These are phyloP conservation scores for Troides oblongomaculatus DNA, from an alignment of 2,888 invertebrate genomes.

Conservation along the genomic window DNA sequence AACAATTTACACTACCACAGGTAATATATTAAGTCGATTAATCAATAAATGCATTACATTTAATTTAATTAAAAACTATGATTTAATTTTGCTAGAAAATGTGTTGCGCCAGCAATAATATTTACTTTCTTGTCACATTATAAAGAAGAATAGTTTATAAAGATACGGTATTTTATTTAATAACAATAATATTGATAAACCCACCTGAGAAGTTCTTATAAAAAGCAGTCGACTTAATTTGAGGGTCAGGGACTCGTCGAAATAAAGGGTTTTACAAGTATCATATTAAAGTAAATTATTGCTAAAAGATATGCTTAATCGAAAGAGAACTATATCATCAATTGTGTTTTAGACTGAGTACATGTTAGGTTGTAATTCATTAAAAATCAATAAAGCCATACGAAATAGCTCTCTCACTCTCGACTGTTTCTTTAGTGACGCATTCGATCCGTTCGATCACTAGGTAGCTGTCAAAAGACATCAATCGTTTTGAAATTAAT, in stretches of 20 bases:
- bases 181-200: constrained; percentile 9
- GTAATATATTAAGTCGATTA: background rate
- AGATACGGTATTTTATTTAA: background rate
- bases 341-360: constrained; percentile 35
- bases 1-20: background rate
- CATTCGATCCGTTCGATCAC: constrained; percentile 5
- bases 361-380: constrained; percentile 37
- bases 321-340: constrained; percentile 5
- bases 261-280: constrained; percentile 34
- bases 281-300: constrained; percentile 36
- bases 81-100: background rate
- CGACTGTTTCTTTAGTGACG: constrained; percentile 12
- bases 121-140: background rate
- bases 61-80: background rate
- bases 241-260: constrained; percentile 42
- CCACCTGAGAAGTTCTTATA: constrained; percentile 29
- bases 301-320: constrained; percentile 12
- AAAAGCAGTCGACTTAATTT: constrained; percentile 33
- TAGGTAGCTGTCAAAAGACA: background rate
- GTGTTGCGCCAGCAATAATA: background rate
- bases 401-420: constrained; percentile 38
- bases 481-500: constrained; percentile 5
- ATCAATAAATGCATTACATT: background rate
- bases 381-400: constrained; percentile 55
- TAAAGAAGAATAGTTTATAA: background rate